Evolutionary conservation across 2,888 invertebrate species (phyloP).

Genomic region (Xestia xanthographa): DNA sequence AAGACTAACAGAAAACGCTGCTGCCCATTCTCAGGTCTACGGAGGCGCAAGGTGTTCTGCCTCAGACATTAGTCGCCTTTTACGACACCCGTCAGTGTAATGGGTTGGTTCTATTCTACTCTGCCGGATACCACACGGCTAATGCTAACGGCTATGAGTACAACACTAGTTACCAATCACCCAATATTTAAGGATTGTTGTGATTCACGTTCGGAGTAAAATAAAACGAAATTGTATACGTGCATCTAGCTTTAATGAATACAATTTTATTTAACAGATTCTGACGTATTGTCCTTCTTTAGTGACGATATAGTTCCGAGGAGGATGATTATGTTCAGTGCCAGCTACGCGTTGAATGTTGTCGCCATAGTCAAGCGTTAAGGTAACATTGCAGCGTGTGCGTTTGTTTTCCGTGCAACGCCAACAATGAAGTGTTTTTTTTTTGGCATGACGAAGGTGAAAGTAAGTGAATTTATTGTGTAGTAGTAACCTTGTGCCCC

Average conservation of each 20-base stretch:
- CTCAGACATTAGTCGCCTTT: no score
- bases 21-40: no score
- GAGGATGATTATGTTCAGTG: constrained; percentile 33
- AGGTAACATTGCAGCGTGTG: constrained; percentile 24
- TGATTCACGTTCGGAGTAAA: background rate
- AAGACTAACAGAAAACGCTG: no score
- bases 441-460: constrained; percentile 1
- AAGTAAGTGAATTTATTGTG: constrained; percentile 24
- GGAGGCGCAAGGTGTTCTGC: no score
- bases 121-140: no score
- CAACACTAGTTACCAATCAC: no score
- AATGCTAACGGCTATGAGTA: no score
- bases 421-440: constrained; percentile 35
- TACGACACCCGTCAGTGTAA: no score
- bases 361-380: background rate
- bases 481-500: constrained; percentile 14
- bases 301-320: constrained; percentile 13
- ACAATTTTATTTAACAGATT: background rate
- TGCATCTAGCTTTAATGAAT: background rate
- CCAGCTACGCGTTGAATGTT: background rate
- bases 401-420: constrained; percentile 30
- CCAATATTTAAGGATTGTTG: background rate
- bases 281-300: constrained; percentile 20
- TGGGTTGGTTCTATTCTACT: no score
- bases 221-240: background rate